Percentiles rank a stretch among this genome's conserved stretches.
Conservation (phyloP, 2,888 invertebrate species). For the Carpatolechia fugitivella region DNA sequence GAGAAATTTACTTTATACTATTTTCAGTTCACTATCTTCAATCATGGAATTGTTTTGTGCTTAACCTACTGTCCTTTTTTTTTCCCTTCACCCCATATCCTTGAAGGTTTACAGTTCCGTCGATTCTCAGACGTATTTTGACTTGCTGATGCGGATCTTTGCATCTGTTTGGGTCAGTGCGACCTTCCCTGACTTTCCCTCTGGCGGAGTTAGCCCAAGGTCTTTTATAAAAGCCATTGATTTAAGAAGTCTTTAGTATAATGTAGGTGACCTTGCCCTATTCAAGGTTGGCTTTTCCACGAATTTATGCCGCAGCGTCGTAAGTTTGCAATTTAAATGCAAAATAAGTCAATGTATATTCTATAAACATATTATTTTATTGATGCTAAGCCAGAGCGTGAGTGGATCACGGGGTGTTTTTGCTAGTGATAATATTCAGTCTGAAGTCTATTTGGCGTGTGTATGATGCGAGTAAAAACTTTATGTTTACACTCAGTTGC, state of each 20-base stretch:
- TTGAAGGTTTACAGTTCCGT: slow-evolving; percentile 14
- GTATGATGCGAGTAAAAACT: background rate
- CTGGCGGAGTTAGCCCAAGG: background rate
- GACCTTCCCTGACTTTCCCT: slow-evolving; percentile 14
- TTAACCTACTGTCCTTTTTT: background rate
- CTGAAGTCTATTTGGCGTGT: too few relatives aligned
- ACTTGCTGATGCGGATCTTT: slow-evolving; percentile 13
- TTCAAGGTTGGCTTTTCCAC: slow-evolving; percentile 36
- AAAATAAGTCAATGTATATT: background rate
- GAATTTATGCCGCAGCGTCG: slow-evolving; percentile 10
- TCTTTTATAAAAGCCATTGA: slow-evolving; percentile 25
- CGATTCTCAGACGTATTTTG: slow-evolving; percentile 8
- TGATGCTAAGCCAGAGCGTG: background rate
- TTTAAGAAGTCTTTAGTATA: slow-evolving; percentile 26
- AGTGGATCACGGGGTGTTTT: too few relatives aligned
- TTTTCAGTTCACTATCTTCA: too few relatives aligned
- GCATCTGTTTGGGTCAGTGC: slow-evolving; percentile 10
- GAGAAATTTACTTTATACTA: too few relatives aligned
- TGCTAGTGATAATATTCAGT: too few relatives aligned
- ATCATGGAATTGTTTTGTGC: background rate
- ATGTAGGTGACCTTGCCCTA: slow-evolving; percentile 58
- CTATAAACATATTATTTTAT: background rate
- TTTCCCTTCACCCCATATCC: slow-evolving; percentile 2
- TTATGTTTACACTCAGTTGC: background rate
- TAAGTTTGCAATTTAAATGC: background rate